A percentile compares a stretch with the other conserved stretches of the same genome.
Evolutionary conservation across 2,888 invertebrate genomes (phyloP).

Genomic region (Sabatieria punctata): DNA sequence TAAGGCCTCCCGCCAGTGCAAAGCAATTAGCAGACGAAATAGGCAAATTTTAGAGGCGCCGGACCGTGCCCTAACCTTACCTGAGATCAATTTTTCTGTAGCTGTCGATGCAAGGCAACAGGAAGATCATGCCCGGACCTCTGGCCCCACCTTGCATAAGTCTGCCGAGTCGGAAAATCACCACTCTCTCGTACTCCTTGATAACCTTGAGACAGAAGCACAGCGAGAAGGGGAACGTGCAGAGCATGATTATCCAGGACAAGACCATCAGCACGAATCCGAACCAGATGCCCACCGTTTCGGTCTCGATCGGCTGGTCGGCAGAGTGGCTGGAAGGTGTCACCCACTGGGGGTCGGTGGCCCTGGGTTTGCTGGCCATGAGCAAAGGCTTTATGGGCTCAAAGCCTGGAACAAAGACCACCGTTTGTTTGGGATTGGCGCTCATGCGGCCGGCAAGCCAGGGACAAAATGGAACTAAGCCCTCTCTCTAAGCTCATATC

Average conservation of each 20-base stretch:
- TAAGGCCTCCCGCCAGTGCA: too few relatives aligned
- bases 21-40: too few relatives aligned
- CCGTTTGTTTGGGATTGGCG: too few relatives aligned
- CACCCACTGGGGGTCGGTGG: background rate
- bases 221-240: constrained; percentile 7
- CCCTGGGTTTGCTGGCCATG: too few relatives aligned
- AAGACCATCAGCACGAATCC: background rate
- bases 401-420: too few relatives aligned
- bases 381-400: too few relatives aligned
- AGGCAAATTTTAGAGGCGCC: too few relatives aligned
- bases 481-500: too few relatives aligned
- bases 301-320: too few relatives aligned
- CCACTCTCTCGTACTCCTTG: constrained; percentile 49
- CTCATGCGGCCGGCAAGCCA: too few relatives aligned
- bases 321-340: background rate
- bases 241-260: background rate
- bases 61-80: constrained; percentile 11
- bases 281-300: too few relatives aligned
- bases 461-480: too few relatives aligned
- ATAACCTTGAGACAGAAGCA: constrained; percentile 18
- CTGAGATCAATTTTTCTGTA: constrained; percentile 85
- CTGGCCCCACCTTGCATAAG: constrained; percentile 54
- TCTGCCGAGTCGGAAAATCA: constrained; percentile 70
- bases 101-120: constrained; percentile 71
- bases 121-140: constrained; percentile 74